Conservation (phyloP, 1,140 invertebrate genomes). For the Euborellia annulipes region DNA sequence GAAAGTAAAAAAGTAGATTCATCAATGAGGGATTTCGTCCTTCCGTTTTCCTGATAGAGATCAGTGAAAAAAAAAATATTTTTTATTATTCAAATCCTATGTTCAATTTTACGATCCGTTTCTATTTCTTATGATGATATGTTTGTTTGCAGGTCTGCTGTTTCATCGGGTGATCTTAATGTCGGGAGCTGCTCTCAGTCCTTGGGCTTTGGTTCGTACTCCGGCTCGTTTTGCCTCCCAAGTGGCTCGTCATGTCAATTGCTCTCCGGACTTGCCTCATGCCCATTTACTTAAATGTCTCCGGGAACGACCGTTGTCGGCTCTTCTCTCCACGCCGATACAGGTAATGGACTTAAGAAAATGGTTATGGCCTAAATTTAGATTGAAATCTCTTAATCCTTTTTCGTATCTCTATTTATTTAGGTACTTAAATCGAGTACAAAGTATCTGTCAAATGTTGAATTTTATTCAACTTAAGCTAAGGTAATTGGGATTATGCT, state of each 20-base stretch:
- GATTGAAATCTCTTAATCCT: no score
- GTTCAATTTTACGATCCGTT: not conserved
- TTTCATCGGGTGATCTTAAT: constrained; percentile 89
- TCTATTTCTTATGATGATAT: constrained; percentile 7
- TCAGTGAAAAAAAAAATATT: not conserved
- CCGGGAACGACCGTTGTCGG: constrained; percentile 56
- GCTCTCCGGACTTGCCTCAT: constrained; percentile 55
- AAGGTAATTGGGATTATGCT: no score
- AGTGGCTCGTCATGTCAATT: constrained; percentile 74
- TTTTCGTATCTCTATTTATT: no score
- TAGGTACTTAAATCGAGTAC: no score
- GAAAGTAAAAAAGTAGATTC: no score
- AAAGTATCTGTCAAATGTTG: no score
- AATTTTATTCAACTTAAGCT: no score
- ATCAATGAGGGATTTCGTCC: no score
- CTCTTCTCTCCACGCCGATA: constrained; percentile 55
- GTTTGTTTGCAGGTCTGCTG: constrained; percentile 60
- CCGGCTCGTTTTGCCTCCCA: constrained; percentile 72
- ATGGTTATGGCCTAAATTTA: no score
- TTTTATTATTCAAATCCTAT: constrained; percentile 1
- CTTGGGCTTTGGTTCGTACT: constrained; percentile 80
- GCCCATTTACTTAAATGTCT: constrained; percentile 69
- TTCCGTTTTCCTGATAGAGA: no score
- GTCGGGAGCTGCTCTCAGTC: constrained; percentile 86
- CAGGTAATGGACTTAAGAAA: not conserved